A percentile compares a stretch with the other conserved stretches of the same genome.
Conservation (phyloP, 2,888 invertebrate genomes). For the Megastigmus dorsalis region DNA sequence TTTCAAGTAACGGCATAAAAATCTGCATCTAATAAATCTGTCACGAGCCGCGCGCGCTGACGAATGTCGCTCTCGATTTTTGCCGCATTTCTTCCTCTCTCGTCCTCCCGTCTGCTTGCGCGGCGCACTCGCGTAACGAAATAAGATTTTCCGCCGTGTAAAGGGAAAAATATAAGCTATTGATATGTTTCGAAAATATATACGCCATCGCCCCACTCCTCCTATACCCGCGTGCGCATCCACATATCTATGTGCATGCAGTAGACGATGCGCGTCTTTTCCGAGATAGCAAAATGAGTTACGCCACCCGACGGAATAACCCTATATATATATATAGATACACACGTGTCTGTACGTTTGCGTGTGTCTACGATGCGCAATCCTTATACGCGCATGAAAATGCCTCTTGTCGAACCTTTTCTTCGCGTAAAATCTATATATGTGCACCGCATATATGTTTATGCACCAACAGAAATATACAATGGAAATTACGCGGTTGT, state of each 20-base stretch:
- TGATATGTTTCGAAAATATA: constrained; percentile 44
- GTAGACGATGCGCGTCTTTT: no score
- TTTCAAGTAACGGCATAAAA: constrained; percentile 40
- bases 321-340: no score
- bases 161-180: constrained; percentile 30
- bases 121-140: neutral
- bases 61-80: constrained; percentile 46
- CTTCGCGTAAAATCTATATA: no score
- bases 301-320: constrained; percentile 7
- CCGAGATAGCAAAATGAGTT: constrained; percentile 36
- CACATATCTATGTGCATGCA: no score
- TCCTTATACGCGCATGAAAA: neutral
- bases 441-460: no score
- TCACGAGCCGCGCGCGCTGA: constrained; percentile 39
- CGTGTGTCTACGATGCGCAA: no score
- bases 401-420: constrained; percentile 9
- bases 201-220: neutral
- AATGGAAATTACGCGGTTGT: no score
- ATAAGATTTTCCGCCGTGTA: constrained; percentile 35
- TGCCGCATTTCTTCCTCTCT: constrained; percentile 35
- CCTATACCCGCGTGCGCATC: neutral
- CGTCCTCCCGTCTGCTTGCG: neutral
- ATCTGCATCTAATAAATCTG: constrained; percentile 49
- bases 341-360: neutral
- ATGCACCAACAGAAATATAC: no score